These are phyloP conservation scores for Morinoia aosen DNA, from an alignment of 2,888 invertebrate genomes.

Conservation along the genomic window DNA sequence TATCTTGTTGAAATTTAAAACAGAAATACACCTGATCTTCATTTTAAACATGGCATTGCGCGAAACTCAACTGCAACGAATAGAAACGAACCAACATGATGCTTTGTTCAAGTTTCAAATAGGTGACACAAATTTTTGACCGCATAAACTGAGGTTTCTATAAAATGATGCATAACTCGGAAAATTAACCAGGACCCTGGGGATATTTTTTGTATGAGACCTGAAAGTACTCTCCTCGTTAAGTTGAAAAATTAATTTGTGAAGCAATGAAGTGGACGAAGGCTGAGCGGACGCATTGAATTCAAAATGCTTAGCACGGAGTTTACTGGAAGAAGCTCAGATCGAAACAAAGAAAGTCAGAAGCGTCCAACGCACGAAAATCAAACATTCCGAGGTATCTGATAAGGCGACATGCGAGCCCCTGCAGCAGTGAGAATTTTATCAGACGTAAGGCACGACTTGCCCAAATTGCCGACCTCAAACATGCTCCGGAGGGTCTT, in stretches of 20 bases:
- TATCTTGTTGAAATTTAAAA: not conserved
- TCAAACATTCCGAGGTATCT: not conserved
- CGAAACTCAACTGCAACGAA: no score
- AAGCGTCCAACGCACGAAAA: not conserved
- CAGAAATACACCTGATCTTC: no score
- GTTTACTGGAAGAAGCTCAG: not conserved
- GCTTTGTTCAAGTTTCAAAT: no score
- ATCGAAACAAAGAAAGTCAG: not conserved
- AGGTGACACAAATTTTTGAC: no score
- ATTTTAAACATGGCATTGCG: no score
- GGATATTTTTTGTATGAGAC: not conserved
- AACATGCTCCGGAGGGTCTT: not conserved
- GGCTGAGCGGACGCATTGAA: not conserved
- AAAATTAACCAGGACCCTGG: not conserved
- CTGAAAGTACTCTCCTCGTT: not conserved
- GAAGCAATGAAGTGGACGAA: not conserved
- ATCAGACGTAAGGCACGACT: slow-evolving; percentile 10
- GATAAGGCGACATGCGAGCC: not conserved
- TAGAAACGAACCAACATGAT: no score
- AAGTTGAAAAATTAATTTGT: not conserved
- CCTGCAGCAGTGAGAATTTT: not conserved
- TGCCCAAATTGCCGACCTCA: not conserved
- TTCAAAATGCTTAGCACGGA: not conserved
- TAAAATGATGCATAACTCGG: no score
- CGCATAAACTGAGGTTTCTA: no score